Evolutionary conservation across 1,140 invertebrate genomes (phyloP).

Genomic region (Apis cerana): DNA sequence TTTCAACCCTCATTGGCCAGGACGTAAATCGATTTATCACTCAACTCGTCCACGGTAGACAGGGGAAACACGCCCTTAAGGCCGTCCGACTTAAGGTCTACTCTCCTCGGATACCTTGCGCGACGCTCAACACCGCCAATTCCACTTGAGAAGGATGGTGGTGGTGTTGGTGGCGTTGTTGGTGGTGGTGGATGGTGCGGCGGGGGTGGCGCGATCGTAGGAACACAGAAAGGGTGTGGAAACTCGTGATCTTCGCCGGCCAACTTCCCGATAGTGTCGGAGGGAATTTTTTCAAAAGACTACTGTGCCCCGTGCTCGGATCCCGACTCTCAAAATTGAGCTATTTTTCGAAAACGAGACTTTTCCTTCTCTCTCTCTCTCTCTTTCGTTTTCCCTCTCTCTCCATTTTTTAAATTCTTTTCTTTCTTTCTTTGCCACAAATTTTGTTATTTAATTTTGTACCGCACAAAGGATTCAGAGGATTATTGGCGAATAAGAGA

Average conservation of each 20-base stretch:
- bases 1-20: slow-evolving; percentile 77
- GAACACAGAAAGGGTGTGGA: slow-evolving; percentile 38
- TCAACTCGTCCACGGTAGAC: slow-evolving; percentile 68
- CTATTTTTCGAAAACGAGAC: slow-evolving; percentile 52
- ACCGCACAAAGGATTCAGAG: too few relatives aligned
- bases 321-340: slow-evolving; percentile 56
- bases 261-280: slow-evolving; percentile 36
- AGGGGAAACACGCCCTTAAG: slow-evolving; percentile 71
- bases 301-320: slow-evolving; percentile 3
- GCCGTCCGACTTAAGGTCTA: slow-evolving; percentile 65
- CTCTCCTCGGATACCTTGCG: slow-evolving; percentile 53
- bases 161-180: slow-evolving; percentile 24
- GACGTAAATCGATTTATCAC: slow-evolving; percentile 79
- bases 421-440: neutral
- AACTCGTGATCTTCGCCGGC: slow-evolving; percentile 55
- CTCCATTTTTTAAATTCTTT: neutral
- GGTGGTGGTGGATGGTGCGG: slow-evolving; percentile 41
- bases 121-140: slow-evolving; percentile 74
- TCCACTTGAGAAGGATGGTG: slow-evolving; percentile 62
- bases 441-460: too few relatives aligned
- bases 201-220: slow-evolving; percentile 43
- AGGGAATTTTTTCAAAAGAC: slow-evolving; percentile 59
- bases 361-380: slow-evolving; percentile 12
- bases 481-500: too few relatives aligned
- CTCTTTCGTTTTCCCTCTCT: neutral